Base-by-base conservation (phyloP, 1,140 invertebrate species). In the Polyergus mexicanus region DNA sequence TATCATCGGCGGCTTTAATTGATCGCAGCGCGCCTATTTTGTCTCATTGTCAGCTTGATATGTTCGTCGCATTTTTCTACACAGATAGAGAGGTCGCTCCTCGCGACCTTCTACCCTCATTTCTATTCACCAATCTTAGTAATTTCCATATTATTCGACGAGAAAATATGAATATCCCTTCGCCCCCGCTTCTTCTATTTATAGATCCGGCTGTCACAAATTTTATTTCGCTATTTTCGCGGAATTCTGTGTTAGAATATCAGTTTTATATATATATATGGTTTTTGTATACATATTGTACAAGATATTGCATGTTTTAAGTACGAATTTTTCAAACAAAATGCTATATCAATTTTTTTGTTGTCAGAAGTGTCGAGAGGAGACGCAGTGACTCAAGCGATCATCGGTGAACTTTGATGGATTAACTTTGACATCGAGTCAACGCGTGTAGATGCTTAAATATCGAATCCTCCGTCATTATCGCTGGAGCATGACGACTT, bases 61-160 rank as follows among this genome's bases (percentile, higher is more conserved):
- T 56, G 47, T 72, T 71, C 54, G 63, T 58, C 65, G 72, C 51
- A 71, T 78, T 87, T 89, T 87, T 80, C 19, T 65, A 19, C 54
- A 84, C 54, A 84, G 85, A 80, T 84, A 80, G 51, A n/a, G 44
- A 51, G 25, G 16, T 74, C 72, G 44, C 62, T 32, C 13, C 69
- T 38, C 47, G 25, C 78, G 91, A 91, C 90, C 91, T 88, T 88
- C 88, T 92, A 88, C 86, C 91, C 91, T 89, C 89, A 78, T 91
- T 91, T 89, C 84, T 84, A 80, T 63, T 62, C 7, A 63, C 22
- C 80, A 69, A 83, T 88, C 69, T 87, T 41, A 54, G 41, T 58
- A 81, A 83, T 88, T 90, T 71, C 38, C 74, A 84, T 86, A 86
- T 87, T 68, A 71, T 69, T 75, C 54, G 11, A 62, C 68, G n/a